A percentile compares a stretch with the other conserved stretches of the same genome.
These are phyloP conservation scores for Plecotus auritus DNA, from an alignment of 2,113 vertebrate species.

Conservation along the genomic window DNA sequence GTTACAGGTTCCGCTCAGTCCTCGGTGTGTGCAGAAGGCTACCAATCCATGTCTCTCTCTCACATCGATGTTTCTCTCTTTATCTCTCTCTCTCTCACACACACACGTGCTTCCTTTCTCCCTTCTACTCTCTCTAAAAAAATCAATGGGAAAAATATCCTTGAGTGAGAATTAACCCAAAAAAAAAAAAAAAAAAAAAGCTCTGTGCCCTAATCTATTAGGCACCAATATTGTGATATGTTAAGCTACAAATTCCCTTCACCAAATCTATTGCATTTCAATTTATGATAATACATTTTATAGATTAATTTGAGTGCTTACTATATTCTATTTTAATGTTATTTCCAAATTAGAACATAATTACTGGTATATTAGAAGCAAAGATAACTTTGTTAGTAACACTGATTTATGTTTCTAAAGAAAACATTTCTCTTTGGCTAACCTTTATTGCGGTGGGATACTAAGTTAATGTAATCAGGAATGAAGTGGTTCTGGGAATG, in stretches of 20 bases:
- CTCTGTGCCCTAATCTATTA: background rate
- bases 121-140: no score
- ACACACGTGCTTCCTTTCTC: no score
- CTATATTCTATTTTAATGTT: background rate
- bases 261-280: background rate
- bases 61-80: no score
- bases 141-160: no score
- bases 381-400: background rate
- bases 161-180: no score
- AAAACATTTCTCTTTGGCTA: background rate
- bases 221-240: background rate
- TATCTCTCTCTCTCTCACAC: no score
- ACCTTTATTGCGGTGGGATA: background rate
- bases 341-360: background rate
- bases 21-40: no score
- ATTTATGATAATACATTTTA: background rate
- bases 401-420: background rate
- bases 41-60: no score
- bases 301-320: background rate
- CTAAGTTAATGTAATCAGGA: background rate
- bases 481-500: background rate
- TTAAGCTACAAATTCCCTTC: background rate
- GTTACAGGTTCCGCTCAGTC: no score
- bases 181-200: background rate
- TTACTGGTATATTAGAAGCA: background rate